Base-by-base conservation (phyloP, 2,888 invertebrate species). In the Cerceris ruficornis region DNA sequence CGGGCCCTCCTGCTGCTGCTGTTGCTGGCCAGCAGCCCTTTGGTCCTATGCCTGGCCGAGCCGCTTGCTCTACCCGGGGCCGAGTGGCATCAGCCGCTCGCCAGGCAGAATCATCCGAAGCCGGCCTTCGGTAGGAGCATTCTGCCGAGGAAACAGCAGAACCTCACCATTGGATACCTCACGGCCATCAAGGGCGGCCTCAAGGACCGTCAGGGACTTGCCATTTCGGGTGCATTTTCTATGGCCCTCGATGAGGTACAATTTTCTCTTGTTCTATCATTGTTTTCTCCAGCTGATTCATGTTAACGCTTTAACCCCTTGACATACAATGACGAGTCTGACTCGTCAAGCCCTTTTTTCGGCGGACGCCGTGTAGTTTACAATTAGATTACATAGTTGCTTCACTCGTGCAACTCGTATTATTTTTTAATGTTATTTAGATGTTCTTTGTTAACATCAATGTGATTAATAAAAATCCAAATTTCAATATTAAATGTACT, bases 141-240 rank as follows among this genome's bases (percentile, higher is more conserved):
- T 7, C 69, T 76, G 41, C 83, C 81, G 43, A 77, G 83, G 62
- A 88, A 87, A 65, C 80, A 86, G 8, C 89, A 88, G 69, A 92
- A 94, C 79, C 94, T 98, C 89, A 97, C 96, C 87, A 95, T 98
- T 88, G 98, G 98, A 81, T 98, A 97, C 93, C 94, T 98, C 90
- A 96, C 97, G 66, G 97, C 97, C 71, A 95, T 96, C 91, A 96
- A 95, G 92, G 97, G 96, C 87, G 95, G 94, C 69, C 94, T 95
- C 84, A 95, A 95, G 88, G 96, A 96, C 91, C 94, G 96, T 81
- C 97, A 97, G 93, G 98, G 98, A 17, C 94, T 98, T 88, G 95
- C 96, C 82, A 96, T 98, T 89, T 97, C 98, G 67, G 98, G 98
- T 72, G 98, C 98, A 68, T 94, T 98, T 85, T 95, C 97, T 59